Evolutionary conservation across 2,888 invertebrate species (phyloP), one percentile per base, ranked within the genome.

Genomic region (Trachelus tabidus): DNA sequence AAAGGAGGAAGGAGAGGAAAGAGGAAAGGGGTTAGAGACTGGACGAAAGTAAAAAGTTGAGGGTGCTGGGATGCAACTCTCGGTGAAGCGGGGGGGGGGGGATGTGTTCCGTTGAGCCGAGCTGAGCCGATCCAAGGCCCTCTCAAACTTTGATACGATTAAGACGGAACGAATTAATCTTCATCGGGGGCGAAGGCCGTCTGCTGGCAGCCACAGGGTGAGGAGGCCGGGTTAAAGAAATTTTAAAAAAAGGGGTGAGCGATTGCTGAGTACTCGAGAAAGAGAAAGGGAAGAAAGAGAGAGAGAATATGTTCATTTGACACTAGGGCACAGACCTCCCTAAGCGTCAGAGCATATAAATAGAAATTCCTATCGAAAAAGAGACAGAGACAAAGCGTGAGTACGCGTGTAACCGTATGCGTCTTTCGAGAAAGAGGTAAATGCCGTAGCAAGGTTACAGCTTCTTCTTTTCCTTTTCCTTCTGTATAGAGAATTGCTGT

Each of bases 81-180:
- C 73, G 77, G 34, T 69, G 73, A 73, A 73, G 73, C 84, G 81
- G 80, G 81, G 85, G 85, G 87, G 9, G 34, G 35, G 81, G 81
- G 82, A 85, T 85, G 87, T 85, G 84, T 85, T 85, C 85, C 87
- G 84, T 83, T 84, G 83, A 86, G 85, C 84, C 84, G 84, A 86
- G 84, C 86, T 86, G 85, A 88, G 87, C 89, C 37, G 37, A 40
- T 40, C 37, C 37, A 40, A 12, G 37, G 37, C 37, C 37, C 37
- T 89, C 88, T 90, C 89, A 90, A 91, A 91, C 90, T 91, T 91
- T 91, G 91, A 91, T 89, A 87, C 91, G 91, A 91, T 91, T 91
- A 91, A 90, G 91, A 91, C 89, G 90, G 88, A 90, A 90, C 88
- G 91, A 91, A 91, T 91, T 91, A 91, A 91, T 91, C 91, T 91